phyloP scores from a whole-genome alignment of 2,113 vertebrate species.

The Phrynocephalus versicolor region DNA sequence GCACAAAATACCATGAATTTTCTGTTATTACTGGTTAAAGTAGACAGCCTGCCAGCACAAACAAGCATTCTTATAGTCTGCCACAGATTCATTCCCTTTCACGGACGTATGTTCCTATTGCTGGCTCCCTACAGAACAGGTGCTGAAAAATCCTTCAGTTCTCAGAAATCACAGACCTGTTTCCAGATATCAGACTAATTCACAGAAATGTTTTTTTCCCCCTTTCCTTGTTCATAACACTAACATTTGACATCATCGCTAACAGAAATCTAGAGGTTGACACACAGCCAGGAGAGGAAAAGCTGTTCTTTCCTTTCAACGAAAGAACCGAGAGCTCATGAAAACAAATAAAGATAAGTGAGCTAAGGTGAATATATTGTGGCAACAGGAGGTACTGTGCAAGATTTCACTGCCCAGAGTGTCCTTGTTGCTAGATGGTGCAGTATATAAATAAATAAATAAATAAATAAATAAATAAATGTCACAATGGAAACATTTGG shows the following conservation, averaged over 20 bases:
- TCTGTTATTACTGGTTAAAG: background rate
- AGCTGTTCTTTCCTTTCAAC: no score
- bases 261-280: background rate
- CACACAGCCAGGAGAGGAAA: rapidly evolving
- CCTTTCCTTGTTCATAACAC: background rate
- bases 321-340: no score
- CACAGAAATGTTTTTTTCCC: background rate
- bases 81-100: background rate
- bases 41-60: background rate
- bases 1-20: background rate
- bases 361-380: no score
- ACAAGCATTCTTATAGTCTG: background rate
- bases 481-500: no score
- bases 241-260: no score
- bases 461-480: no score
- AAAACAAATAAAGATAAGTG: no score
- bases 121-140: background rate
- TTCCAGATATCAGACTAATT: background rate
- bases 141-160: background rate
- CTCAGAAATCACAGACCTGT: background rate
- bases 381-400: no score
- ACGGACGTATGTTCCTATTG: background rate
- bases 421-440: no score
- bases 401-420: no score
- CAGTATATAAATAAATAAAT: no score